These are phyloP conservation scores for Bubo scandiacus DNA, from an alignment of 2,113 vertebrate genomes.

Conservation along the genomic window DNA sequence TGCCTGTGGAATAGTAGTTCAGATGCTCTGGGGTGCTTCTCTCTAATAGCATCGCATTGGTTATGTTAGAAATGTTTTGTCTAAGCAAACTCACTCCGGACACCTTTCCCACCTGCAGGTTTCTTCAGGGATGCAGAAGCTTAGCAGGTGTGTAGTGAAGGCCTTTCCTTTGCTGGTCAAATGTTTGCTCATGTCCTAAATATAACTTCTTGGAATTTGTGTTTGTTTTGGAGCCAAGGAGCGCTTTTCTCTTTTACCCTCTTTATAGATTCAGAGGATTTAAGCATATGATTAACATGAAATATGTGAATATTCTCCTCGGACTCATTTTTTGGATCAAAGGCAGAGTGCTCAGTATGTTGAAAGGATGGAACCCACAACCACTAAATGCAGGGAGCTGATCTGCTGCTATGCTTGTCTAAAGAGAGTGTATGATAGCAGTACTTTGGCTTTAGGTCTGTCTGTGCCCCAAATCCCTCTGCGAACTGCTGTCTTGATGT, in stretches of 20 bases:
- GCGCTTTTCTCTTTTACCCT: conserved; percentile 12
- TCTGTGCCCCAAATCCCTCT: conserved; percentile 39
- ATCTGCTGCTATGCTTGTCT: neutral
- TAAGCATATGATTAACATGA: conserved; percentile 53
- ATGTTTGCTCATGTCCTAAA: conserved; percentile 16
- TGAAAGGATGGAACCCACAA: conserved; percentile 29
- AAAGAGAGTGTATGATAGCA: neutral
- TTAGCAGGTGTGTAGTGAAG: neutral
- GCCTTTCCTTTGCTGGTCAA: neutral
- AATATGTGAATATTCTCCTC: neutral
- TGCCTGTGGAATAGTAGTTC: neutral
- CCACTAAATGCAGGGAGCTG: neutral
- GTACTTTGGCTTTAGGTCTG: conserved; percentile 18
- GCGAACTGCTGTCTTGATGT: conserved; percentile 35
- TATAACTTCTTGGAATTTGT: conserved; percentile 7
- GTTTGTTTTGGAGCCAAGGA: conserved; percentile 37
- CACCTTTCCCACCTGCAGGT: neutral
- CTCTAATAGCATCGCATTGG: neutral
- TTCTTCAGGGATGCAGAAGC: neutral
- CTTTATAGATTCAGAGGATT: conserved; percentile 36
- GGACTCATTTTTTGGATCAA: conserved; percentile 48
- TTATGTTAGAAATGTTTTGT: neutral
- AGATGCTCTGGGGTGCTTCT: neutral
- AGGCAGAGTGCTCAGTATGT: conserved; percentile 1
- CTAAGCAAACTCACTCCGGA: neutral